phyloP scores from a whole-genome alignment of 1,140 invertebrate genomes.

The Muscidifurax raptorellus region DNA sequence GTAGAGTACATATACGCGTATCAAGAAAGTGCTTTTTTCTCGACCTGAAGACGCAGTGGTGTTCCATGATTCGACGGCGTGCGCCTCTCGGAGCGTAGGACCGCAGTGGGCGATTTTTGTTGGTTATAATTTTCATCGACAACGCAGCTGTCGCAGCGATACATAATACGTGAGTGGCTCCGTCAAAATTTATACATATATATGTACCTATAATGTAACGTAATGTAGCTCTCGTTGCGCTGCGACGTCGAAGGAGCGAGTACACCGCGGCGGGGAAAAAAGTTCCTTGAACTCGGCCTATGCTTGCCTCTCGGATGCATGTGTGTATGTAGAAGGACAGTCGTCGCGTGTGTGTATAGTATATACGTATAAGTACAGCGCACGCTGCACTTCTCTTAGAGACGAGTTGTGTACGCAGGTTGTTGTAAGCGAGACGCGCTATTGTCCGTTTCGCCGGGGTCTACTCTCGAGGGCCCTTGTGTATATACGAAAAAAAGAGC shows the following conservation, averaged over 20 bases:
- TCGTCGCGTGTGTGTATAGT: not conserved
- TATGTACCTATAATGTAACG: no score
- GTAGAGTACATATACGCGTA: not conserved
- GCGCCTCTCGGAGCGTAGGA: conserved; percentile 20
- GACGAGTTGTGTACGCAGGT: no score
- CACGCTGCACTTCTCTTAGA: no score
- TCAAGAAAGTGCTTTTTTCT: not conserved
- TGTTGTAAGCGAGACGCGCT: no score
- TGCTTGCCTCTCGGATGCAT: not conserved
- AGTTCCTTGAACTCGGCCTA: conserved; percentile 45
- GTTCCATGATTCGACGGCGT: conserved; percentile 43
- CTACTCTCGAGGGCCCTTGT: no score
- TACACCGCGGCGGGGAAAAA: conserved; percentile 23
- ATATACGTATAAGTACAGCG: no score
- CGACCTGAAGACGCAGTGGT: not conserved
- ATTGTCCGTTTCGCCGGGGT: no score
- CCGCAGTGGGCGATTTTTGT: conserved; percentile 30
- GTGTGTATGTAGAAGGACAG: not conserved
- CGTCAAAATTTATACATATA: no score
- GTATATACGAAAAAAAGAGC: not conserved
- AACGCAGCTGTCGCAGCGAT: not conserved
- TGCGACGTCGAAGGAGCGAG: conserved; percentile 7
- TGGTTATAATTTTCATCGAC: not conserved
- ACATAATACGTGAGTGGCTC: conserved; percentile 23
- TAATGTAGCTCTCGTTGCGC: no score